Base-by-base conservation (phyloP, 2,888 invertebrate genomes). In the Eurytoma adleriae region DNA sequence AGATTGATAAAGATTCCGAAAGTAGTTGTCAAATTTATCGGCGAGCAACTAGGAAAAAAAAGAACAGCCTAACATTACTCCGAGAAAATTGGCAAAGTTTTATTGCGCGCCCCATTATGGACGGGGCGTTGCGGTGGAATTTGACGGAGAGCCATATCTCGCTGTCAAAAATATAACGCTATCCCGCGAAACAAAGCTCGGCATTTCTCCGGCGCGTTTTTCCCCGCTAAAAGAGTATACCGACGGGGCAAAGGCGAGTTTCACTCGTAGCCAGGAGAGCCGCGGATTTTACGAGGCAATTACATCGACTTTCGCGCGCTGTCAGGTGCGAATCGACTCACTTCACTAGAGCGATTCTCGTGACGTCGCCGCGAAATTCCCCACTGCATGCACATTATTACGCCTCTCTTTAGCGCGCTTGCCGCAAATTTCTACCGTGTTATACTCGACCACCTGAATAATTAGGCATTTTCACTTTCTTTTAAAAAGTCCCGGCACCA, bases 241-340 rank as follows among this genome's bases (percentile, higher is more conserved):
- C 18, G 24, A 10, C n/a, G 59, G 12, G 61, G 64, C 66, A 71
- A 62, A 64, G 24, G 57, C 24, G 61, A 81, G 81, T 83, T 81
- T 81, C 69, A 80, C 79, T 67, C 57, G 57, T 52, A 14, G 54
- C 16, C 14, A 27, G 54, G 10, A 64, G 68, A 76, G 64, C 84
- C 85, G 83, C 82, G 71, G 68, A 84, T 83, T 86, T 84, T 84
- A 85, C 80, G 80, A 84, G 78, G 83, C 80, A 76, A 79, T 85
- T 78, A 82, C 84, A 84, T 85, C 81, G 78, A 85, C 84, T 85
- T 85, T 86, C 86, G 84, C 85, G 82, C 77, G 69, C 72, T 57
- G 72, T 78, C 75, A 72, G 62, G 69, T 74, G 77, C 62, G 83
- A 83, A 76, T 81, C 78, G 57, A 74, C 72, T 64, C 80, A 66